Evolutionary conservation across 2,113 vertebrate genomes (phyloP), one percentile per base, ranked within the genome.

Genomic region (Cettia cetti): DNA sequence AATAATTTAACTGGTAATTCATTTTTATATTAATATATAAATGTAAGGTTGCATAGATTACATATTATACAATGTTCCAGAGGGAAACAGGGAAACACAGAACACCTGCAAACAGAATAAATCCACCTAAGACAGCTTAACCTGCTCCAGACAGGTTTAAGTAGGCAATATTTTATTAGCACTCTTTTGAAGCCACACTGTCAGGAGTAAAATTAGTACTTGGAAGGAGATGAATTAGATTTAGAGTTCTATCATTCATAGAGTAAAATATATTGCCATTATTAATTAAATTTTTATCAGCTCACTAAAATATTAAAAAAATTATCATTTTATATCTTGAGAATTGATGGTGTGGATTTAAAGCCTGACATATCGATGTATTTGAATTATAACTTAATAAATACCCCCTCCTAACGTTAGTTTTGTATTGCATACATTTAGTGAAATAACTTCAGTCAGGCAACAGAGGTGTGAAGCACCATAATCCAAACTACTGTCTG

Each of bases 201-300:
- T 8, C 63, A 80, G 22, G 50, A 90, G 28, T 86, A 61, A 92
- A 87, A 56, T 50, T 71, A 52, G 15, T 39, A 28, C 42, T 84
- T 69, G 60, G 77, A 71, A 89, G 40, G n/a, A 77, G 56, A 80
- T 83, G 15, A 39, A 85, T 86, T 65, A n/a, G 23, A 15, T 42
- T 85, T 66, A 88, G 52, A 59, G 90, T 83, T 83, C 40, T 78
- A 11, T 56, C 22, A 85, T 65, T 84, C 69, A 75, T 1, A 44
- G 40, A 71, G 28, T 76, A 79, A 94, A 84, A 85, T 35, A 24
- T 18, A 47, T 60, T 93, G 80, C 71, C 2, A 2, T 52, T 82
- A 82, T 65, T 88, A 81, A 94, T 75, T n/a, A 75, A 42, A 85
- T 35, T 91, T 86, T 77, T 89, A 86, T 89, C 76, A 86, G 71